Evolutionary conservation across 2,888 invertebrate genomes (phyloP).

Genomic region (Hydraecia micacea): DNA sequence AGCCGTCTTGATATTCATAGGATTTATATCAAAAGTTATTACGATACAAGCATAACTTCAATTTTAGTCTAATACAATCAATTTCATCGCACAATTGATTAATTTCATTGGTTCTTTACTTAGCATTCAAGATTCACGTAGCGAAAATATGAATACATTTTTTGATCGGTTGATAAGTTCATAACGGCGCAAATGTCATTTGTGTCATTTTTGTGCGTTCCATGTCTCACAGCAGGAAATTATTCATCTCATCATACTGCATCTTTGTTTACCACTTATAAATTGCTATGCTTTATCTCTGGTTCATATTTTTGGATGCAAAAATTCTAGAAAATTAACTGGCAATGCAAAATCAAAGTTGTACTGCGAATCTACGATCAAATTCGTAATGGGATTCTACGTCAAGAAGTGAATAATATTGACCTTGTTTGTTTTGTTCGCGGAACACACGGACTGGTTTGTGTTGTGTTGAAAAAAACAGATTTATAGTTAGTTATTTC

Average conservation of each 20-base stretch:
- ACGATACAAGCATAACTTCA: background rate
- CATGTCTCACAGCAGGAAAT: background rate
- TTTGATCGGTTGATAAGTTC: background rate
- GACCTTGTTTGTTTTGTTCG: constrained; percentile 66
- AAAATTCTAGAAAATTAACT: background rate
- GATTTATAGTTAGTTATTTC: constrained; percentile 44
- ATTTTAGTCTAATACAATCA: background rate
- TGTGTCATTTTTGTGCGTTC: constrained; percentile 34
- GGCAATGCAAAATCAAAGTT: constrained; percentile 32
- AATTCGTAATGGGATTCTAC: constrained; percentile 27
- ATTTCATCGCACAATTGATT: background rate
- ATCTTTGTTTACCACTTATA: constrained; percentile 7
- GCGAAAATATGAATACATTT: background rate
- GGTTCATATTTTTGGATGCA: background rate
- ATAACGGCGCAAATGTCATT: constrained; percentile 31
- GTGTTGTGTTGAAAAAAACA: constrained; percentile 44
- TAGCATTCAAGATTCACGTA: background rate
- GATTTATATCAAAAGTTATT: background rate
- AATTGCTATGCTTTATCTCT: background rate
- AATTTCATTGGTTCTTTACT: background rate
- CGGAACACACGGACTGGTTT: constrained; percentile 56
- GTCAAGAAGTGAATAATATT: constrained; percentile 54
- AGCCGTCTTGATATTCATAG: too few species aligned
- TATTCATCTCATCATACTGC: background rate
- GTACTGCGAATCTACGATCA: background rate